Evolutionary conservation across 2,113 vertebrate genomes (phyloP).

Genomic region (Thamnaconus septentrionalis): DNA sequence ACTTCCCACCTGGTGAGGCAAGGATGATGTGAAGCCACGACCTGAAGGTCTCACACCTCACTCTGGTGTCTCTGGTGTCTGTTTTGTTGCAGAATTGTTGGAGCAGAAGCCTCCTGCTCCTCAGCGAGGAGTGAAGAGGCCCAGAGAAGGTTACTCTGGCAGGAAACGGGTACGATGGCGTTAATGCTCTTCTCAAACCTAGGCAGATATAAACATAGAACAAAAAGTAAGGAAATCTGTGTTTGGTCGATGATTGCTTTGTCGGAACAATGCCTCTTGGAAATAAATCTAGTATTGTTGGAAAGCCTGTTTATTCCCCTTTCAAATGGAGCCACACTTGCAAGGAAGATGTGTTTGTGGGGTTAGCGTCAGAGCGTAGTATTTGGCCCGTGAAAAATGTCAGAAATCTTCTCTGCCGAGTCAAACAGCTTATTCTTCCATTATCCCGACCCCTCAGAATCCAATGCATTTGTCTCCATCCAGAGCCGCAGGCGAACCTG

Average conservation of each 20-base stretch:
- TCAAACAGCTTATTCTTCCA: not conserved
- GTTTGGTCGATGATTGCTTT: too few species aligned
- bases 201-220: not conserved
- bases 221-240: not conserved
- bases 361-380: too few species aligned
- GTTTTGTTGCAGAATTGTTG: constrained; percentile 37
- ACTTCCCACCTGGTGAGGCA: constrained; percentile 85
- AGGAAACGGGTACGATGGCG: constrained; percentile 83
- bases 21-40: not conserved
- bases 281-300: too few species aligned
- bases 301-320: too few species aligned
- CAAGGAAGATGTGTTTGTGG: too few species aligned
- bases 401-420: not conserved
- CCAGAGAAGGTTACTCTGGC: constrained; percentile 83
- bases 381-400: not conserved
- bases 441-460: not conserved
- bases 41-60: not conserved
- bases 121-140: constrained; percentile 81
- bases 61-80: not conserved
- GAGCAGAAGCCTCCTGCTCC: constrained; percentile 35
- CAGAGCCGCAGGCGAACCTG: constrained; percentile 59
- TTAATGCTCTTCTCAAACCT: not conserved
- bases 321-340: too few species aligned
- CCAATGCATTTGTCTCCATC: constrained; percentile 8
- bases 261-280: too few species aligned